A percentile compares a stretch with the other conserved stretches of the same genome.
Conservation (phyloP, 2,113 vertebrate species). For the Laterallus jamaicensis region DNA sequence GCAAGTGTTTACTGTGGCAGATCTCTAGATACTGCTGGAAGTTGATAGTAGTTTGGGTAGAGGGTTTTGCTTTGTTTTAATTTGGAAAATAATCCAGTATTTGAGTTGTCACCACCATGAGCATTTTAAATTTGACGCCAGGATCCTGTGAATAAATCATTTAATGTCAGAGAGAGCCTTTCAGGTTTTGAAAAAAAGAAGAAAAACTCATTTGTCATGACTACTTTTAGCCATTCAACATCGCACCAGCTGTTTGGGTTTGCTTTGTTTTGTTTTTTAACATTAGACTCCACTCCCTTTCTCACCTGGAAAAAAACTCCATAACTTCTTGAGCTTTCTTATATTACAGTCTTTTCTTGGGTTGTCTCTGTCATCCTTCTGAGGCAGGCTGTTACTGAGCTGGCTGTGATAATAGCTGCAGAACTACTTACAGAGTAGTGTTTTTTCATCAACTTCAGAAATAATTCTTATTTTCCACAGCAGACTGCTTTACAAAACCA, state of each 20-base stretch:
- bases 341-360: neutral
- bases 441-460: conserved; percentile 11
- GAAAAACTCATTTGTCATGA: neutral
- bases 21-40: neutral
- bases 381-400: neutral
- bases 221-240: neutral
- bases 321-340: neutral
- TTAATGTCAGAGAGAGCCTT: neutral
- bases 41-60: neutral
- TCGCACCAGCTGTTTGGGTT: neutral
- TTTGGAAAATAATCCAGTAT: neutral
- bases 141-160: neutral
- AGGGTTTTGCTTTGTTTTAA: neutral
- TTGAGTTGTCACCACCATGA: neutral
- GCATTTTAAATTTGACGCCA: neutral
- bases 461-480: neutral
- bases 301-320: neutral
- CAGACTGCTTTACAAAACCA: neutral
- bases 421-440: neutral
- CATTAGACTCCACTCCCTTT: neutral
- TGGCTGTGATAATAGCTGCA: neutral
- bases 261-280: neutral
- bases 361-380: neutral
- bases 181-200: neutral
- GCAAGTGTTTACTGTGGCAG: neutral